phyloP scores from a whole-genome alignment of 2,113 vertebrate species.

The Alligator mississippiensis region DNA sequence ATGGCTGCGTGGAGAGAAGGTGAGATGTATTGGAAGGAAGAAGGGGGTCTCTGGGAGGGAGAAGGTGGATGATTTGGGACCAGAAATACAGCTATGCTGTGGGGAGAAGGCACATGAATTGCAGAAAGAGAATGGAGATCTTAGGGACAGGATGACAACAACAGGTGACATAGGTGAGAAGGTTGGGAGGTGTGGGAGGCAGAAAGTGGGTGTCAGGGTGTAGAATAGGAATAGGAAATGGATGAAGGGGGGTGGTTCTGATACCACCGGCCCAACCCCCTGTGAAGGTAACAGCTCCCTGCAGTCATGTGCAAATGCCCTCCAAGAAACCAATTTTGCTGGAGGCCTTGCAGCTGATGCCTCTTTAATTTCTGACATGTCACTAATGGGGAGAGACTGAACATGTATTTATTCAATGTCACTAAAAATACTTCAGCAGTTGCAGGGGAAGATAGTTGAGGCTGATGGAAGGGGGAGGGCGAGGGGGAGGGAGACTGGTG shows the following conservation, averaged over 20 bases:
- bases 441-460: background rate
- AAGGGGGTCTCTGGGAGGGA: background rate
- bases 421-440: slow-evolving; percentile 55
- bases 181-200: background rate
- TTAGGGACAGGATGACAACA: background rate
- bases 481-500: background rate
- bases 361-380: slow-evolving; percentile 47
- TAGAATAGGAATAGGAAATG: background rate
- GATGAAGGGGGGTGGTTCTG: background rate
- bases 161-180: background rate
- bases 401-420: slow-evolving; percentile 36
- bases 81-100: background rate
- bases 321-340: slow-evolving; percentile 38
- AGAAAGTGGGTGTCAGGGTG: background rate
- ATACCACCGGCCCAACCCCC: background rate
- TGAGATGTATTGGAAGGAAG: background rate
- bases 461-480: background rate
- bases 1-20: background rate
- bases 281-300: background rate
- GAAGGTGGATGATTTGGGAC: background rate
- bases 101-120: background rate
- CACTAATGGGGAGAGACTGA: slow-evolving; percentile 43
- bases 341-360: slow-evolving; percentile 40
- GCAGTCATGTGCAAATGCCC: background rate
- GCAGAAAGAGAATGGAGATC: background rate